A percentile compares a stretch with the other conserved stretches of the same genome.
Evolutionary conservation across 2,888 invertebrate species (phyloP).

Genomic region (Ametastegia equiseti): DNA sequence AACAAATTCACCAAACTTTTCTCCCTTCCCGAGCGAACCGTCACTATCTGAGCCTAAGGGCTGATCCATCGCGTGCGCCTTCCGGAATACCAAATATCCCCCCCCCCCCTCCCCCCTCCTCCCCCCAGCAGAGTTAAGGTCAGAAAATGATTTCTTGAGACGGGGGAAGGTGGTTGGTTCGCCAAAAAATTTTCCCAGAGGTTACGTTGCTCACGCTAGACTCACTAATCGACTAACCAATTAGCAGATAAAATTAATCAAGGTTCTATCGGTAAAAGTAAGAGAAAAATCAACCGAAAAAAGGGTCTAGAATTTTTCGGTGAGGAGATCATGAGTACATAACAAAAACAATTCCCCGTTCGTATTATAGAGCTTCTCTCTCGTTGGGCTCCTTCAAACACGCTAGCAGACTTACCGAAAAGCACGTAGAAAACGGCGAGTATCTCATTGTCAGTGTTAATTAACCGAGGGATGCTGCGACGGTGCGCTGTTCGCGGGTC

Average conservation of each 20-base stretch:
- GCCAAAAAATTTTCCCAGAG: neutral
- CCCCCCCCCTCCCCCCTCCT: no score
- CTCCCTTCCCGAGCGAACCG: constrained; percentile 16
- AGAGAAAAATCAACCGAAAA: neutral
- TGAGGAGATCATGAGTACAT: neutral
- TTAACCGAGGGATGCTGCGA: constrained; percentile 21
- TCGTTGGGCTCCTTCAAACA: neutral
- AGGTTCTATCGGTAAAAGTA: neutral
- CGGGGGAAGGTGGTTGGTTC: neutral
- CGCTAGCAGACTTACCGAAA: neutral
- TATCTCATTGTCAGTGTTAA: constrained; percentile 34
- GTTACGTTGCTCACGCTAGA: constrained; percentile 5
- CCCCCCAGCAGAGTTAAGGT: neutral
- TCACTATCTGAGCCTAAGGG: constrained; percentile 40
- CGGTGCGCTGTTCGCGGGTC: neutral
- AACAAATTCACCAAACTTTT: constrained; percentile 35
- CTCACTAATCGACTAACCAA: constrained; percentile 32
- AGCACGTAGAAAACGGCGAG: constrained; percentile 20
- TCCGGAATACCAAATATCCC: constrained; percentile 32
- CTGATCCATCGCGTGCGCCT: constrained; percentile 39
- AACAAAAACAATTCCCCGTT: constrained; percentile 4
- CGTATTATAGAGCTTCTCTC: neutral
- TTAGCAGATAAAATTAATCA: constrained; percentile 17
- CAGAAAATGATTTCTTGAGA: constrained; percentile 37
- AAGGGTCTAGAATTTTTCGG: neutral